Base-by-base conservation (phyloP, 2,113 vertebrate species). In the Apistogramma diplotaenia region DNA sequence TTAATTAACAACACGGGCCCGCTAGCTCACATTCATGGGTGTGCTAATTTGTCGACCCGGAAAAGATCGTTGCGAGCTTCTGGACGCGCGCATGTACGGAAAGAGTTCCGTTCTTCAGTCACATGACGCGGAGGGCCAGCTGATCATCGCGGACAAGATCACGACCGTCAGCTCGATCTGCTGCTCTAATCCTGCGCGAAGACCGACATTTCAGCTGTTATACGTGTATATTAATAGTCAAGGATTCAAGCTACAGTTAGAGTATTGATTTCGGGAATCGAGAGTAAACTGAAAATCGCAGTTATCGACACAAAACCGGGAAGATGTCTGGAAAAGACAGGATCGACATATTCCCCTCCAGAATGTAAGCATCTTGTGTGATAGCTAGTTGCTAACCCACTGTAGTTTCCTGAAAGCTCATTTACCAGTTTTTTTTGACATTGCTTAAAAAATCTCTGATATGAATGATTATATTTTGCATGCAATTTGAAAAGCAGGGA, bases 291-390 rank as follows among this genome's bases (percentile, higher is more conserved):
- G 19, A 77, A 82, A 4, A 25, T 11, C 6, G 1, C 16, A 23
- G 51, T 27, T 31, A 57, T 86, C 86, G 76, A 91, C 65, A 74
- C 54, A 87, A 89, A 51, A 40, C 80, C 89, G 94, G 79, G 71
- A 99, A 89, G 84, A 99, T 99, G 98, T 98, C 98, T 77, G 96
- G 95, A 88, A 99, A 99, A 93, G 98, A 99, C 6, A 94, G 97
- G 93, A 97, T 99, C 92, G 98, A 99, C 91, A 88, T 99, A 79
- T 99, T 99, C 90, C 98, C 98, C 4, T 99, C 98, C 59, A 96
- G 98, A 93, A 99, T 99, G 98, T 99, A 94, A 97, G 98, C 96
- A 87, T 72, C 73, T 83, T 65, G 76, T 87, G 83, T 60, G 27
- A 23, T 84, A 79, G 87, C 87, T 74, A 37, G 49, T 35, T 72